Base-by-base conservation (phyloP, 2,113 vertebrate genomes). In the Brachionichthys hirsutus region DNA sequence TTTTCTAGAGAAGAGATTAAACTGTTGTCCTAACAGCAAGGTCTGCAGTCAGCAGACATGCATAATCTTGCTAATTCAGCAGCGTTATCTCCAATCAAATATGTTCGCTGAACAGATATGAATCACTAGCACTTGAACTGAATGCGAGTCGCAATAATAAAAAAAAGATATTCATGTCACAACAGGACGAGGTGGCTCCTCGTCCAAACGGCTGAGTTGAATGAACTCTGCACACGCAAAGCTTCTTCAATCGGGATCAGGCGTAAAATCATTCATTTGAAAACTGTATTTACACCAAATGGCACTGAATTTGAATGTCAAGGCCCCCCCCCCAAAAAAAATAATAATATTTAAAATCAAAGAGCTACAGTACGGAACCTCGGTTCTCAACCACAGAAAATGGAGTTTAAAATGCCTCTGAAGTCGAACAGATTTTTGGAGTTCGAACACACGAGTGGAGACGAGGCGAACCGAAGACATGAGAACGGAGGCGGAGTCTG, bases 111-210 rank as follows among this genome's bases (percentile, higher is more conserved):
- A 79, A 54, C 35, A 36, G 18, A 61, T 30, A 51, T 77, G 67
- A 75, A 41, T 74, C 68, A 71, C 42, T 36, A 50, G 70, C 80
- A 67, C 65, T 77, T 72, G 4, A 61, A 66, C 14, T 17, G 48
- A 68, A 49, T 64, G 48, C 53, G 46, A 14, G 44, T 45, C 62
- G 38, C 60, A 68, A 75, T 66, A 75, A 30, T n/a, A 30, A 30
- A 30, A 68, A 62, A 48, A 44, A 35, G 67, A 48, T 24, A 67
- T 17, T 81, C 76, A 41, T 67, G 84, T 86, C 62, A 36, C 18
- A 34, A 86, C 81, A 86, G 66, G 81, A 66, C 22, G 1, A 7
- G 6, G 38, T 15, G 16, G 14, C 10, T 70, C 8, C 49, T 61
- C 62, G 57, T 20, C n/a, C n/a, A 62, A 69, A 62, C 30, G 45